Percentiles rank a stretch among this genome's conserved stretches.
phyloP scores from a whole-genome alignment of 2,888 invertebrate species.

The Molorchus minor region DNA sequence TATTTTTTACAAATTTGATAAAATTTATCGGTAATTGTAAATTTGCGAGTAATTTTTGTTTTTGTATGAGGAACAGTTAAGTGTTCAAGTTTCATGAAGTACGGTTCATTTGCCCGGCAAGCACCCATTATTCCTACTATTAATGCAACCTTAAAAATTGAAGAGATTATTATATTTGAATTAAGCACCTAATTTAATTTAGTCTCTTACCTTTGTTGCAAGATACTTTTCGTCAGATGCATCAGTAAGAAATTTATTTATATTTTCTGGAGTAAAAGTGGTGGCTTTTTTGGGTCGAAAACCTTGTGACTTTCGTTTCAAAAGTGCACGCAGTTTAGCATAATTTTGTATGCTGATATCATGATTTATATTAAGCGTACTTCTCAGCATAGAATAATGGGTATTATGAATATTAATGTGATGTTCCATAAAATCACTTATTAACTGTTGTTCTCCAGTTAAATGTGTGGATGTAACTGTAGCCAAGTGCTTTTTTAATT shows the following conservation, averaged over 20 bases:
- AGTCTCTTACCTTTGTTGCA: conserved; percentile 23
- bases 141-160: conserved; percentile 2
- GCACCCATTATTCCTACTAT: background rate
- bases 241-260: conserved; percentile 32
- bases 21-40: conserved; percentile 29
- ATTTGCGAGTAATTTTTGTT: conserved; percentile 14
- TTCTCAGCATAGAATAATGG: conserved; percentile 30
- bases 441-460: too few relatives aligned
- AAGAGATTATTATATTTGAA: background rate
- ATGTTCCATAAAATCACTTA: too few relatives aligned
- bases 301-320: conserved; percentile 44
- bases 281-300: conserved; percentile 48
- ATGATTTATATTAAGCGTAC: conserved; percentile 30
- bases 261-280: conserved; percentile 43
- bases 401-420: too few relatives aligned
- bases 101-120: background rate
- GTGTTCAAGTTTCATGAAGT: background rate
- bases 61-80: conserved; percentile 12
- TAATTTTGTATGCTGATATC: conserved; percentile 29
- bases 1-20: conserved; percentile 18
- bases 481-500: too few relatives aligned
- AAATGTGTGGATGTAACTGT: too few relatives aligned
- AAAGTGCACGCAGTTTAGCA: conserved; percentile 34
- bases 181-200: background rate
- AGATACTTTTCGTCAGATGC: conserved; percentile 31